Evolutionary conservation across 2,113 vertebrate genomes (phyloP).

Genomic region (Apodemus speciosus): DNA sequence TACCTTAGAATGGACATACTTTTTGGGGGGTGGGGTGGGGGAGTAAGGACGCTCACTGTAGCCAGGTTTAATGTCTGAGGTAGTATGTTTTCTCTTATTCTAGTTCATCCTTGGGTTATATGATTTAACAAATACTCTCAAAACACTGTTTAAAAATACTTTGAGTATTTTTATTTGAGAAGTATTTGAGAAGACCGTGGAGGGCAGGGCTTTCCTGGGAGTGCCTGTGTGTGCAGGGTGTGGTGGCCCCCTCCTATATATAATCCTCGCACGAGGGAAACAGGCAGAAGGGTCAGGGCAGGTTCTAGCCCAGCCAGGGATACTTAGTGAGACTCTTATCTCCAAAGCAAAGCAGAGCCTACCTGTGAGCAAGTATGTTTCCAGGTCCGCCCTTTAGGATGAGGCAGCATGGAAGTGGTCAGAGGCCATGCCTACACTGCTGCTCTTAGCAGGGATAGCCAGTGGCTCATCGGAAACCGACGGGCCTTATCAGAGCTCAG

Average conservation of each 20-base stretch:
- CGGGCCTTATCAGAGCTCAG: neutral
- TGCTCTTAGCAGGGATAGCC: neutral
- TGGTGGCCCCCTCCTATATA: neutral
- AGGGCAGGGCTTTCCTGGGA: neutral
- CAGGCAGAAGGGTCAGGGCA: neutral
- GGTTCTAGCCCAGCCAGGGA: neutral
- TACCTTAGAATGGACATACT: neutral
- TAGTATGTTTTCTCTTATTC: neutral
- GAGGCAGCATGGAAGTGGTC: constrained; percentile 15
- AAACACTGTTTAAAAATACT: constrained; percentile 38
- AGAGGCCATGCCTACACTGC: neutral
- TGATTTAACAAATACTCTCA: neutral
- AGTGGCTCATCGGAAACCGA: neutral
- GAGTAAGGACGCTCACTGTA: neutral
- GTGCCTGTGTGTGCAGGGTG: neutral
- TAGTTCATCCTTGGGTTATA: neutral
- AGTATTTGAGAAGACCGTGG: neutral
- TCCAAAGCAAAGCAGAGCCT: neutral
- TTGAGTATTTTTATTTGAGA: constrained; percentile 42
- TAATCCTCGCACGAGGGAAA: neutral
- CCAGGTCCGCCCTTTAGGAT: neutral
- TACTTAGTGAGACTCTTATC: neutral
- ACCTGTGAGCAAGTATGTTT: neutral
- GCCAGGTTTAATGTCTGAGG: neutral
- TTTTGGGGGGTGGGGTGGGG: neutral